phyloP scores from a whole-genome alignment of 1,140 invertebrate genomes.

The Saxidomus purpurata region DNA sequence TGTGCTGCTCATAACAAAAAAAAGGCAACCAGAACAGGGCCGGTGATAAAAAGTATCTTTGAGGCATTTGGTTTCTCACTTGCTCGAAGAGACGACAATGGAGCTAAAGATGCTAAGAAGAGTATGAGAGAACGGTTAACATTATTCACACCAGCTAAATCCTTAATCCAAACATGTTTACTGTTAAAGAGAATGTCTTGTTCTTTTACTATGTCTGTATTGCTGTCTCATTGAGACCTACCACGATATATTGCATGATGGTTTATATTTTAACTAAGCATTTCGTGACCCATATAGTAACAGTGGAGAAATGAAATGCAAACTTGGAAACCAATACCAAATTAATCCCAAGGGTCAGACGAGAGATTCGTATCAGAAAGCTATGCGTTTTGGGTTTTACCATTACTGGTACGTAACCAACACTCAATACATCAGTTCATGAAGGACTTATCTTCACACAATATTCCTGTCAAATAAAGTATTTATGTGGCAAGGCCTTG shows the following conservation, averaged over 20 bases:
- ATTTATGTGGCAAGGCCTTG: background rate
- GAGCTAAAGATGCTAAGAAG: too few species aligned
- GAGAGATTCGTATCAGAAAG: conserved; percentile 13
- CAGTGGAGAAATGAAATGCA: background rate
- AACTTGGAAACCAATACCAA: background rate
- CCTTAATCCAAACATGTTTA: too few species aligned
- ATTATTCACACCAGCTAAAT: too few species aligned
- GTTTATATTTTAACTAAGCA: background rate
- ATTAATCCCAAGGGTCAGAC: conserved; percentile 1
- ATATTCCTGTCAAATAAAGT: background rate
- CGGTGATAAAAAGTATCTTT: too few species aligned
- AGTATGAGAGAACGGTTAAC: too few species aligned
- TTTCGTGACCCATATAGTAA: conserved; percentile 16
- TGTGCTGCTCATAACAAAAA: too few species aligned
- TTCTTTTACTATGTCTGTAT: too few species aligned
- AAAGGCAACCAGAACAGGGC: too few species aligned
- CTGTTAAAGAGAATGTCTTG: too few species aligned
- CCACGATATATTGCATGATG: background rate
- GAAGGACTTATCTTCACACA: background rate
- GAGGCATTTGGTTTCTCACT: too few species aligned
- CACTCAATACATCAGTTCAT: background rate
- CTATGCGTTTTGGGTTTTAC: background rate
- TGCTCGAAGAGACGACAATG: too few species aligned
- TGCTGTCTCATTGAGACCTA: background rate
- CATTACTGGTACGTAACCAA: background rate